phyloP scores from a whole-genome alignment of 2,888 invertebrate genomes.

The Mermis nigrescens region DNA sequence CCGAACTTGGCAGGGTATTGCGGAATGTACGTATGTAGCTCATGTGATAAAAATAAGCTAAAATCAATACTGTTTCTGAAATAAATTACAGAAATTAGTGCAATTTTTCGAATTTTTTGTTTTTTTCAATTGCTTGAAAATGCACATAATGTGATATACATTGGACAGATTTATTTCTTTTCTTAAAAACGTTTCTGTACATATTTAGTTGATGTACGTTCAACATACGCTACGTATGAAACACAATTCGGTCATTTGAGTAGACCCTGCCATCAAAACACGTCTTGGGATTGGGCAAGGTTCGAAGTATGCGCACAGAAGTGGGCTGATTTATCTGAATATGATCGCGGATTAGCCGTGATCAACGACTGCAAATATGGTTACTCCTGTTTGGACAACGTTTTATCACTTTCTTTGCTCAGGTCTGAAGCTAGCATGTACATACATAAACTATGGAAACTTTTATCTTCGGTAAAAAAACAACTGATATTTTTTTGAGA shows the following conservation, averaged over 20 bases:
- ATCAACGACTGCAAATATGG: constrained; percentile 40
- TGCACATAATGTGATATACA: no score
- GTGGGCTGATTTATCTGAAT: constrained; percentile 39
- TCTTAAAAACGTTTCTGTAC: no score
- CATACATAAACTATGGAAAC: no score
- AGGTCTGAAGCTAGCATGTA: not conserved
- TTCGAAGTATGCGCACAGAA: constrained; percentile 41
- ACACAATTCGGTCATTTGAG: constrained; percentile 38
- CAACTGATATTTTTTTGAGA: not conserved
- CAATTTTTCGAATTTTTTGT: no score
- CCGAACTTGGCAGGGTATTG: no score
- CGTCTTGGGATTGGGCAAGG: constrained; percentile 39
- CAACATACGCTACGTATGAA: constrained; percentile 35
- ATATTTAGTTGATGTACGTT: constrained; percentile 31
- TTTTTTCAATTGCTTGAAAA: no score
- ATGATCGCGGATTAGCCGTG: constrained; percentile 36
- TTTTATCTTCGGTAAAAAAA: constrained; percentile 24
- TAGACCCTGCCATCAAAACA: constrained; percentile 38
- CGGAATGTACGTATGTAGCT: no score
- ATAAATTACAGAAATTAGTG: no score
- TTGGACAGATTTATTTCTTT: no score
- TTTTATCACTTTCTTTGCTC: constrained; percentile 33
- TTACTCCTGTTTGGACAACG: constrained; percentile 34
- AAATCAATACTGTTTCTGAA: no score
- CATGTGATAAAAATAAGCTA: no score